Evolutionary conservation across 2,888 invertebrate species (phyloP), one percentile per base, ranked within the genome.

Genomic region (Onchidella celtica): DNA sequence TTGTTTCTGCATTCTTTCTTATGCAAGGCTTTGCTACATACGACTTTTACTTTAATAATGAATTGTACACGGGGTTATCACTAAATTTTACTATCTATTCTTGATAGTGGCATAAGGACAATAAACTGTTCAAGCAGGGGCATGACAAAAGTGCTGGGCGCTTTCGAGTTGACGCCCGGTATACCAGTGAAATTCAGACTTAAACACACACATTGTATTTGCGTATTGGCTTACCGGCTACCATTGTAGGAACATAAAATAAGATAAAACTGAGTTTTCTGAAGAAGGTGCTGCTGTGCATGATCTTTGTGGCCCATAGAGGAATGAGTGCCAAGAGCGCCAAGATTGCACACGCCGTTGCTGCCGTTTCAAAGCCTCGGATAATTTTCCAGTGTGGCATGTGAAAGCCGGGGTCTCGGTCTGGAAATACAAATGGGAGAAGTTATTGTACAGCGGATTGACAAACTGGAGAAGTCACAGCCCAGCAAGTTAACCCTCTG

Each of bases 331-430:
- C 32, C 40, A 79, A 9, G 3, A 72, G 14, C 2, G 72, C 1
- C n/a, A 79, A 17, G n/a, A 79, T 4, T 21, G 69, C 79, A 2
- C 34, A 14, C 9, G 40, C 70, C 24, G 63, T 14, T 14, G 57
- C 69, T 4, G 79, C 38, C 2, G 70, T 70, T 27, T 79, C 72
- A 14, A 79, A 24, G 1, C 24, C 79, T n/a, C 40, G 38, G 21
- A 79, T 70, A 2, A 61, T 0, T n/a, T 40, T 47, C 63, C 61
- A 70, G 24, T 11, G 29, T 36, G 72, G 68, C 32, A 68, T 40
- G 2, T 4, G 36, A 17, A 38, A 21, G 3, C n/a, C 63, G 29
- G 47, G 29, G 11, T 17, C 2, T 1, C 72, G 72, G 29, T 14
- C 72, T 72, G 55, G 6, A 14, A 14, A 69, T 24, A 9, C n/a